Conservation (phyloP, 1,140 invertebrate genomes). For the Ceratoteleas bidentatus region DNA sequence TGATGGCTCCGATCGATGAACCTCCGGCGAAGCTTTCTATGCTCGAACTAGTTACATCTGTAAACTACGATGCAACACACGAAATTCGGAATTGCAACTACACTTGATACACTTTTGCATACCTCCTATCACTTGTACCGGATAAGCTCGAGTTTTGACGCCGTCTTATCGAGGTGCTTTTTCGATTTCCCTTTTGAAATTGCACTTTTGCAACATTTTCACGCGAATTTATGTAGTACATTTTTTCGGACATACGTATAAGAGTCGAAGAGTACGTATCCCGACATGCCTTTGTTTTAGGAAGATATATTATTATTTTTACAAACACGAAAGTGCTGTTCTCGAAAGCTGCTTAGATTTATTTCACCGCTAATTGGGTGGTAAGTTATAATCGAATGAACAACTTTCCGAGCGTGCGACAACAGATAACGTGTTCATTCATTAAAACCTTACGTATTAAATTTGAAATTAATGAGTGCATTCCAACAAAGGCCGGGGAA, state of each 20-base stretch:
- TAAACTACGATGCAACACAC: constrained; percentile 50
- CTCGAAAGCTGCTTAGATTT: too few species aligned
- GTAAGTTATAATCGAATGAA: not conserved
- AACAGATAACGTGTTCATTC: not conserved
- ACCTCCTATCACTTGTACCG: constrained; percentile 22
- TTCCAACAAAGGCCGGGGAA: not conserved
- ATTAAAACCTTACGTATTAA: constrained; percentile 1
- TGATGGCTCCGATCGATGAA: constrained; percentile 66
- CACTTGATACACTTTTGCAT: constrained; percentile 42
- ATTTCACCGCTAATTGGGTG: not conserved
- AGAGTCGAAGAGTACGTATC: too few species aligned
- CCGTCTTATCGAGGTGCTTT: constrained; percentile 6
- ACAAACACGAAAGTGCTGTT: too few species aligned
- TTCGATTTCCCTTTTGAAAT: too few species aligned
- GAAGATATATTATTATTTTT: too few species aligned
- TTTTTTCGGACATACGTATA: too few species aligned
- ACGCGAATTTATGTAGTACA: too few species aligned
- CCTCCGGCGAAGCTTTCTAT: constrained; percentile 52
- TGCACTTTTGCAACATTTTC: too few species aligned
- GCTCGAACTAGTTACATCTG: constrained; percentile 60
- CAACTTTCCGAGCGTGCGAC: not conserved
- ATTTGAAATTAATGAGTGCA: constrained; percentile 7
- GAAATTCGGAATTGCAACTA: constrained; percentile 40
- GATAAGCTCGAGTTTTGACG: constrained; percentile 14
- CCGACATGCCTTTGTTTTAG: too few species aligned